Base-by-base conservation (phyloP, 2,113 vertebrate genomes). In the Protomyctophum bolini region DNA sequence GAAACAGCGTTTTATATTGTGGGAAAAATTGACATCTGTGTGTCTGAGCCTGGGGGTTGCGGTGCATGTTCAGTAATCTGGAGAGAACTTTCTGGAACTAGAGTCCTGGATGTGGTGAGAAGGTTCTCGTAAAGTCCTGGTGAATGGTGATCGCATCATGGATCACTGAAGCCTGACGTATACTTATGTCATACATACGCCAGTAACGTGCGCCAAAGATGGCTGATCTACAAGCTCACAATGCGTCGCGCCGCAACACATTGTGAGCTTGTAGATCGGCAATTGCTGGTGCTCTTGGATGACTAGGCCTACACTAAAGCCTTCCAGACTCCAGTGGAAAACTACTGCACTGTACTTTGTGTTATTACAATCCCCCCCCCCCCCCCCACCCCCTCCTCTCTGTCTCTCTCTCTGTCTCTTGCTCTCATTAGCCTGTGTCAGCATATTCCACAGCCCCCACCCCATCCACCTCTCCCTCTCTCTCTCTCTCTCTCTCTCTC, bases 291-390 rank as follows among this genome's bases (percentile, higher is more conserved):
- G 5, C 33, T 3, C 33, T 41, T 6, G 68, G 48, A 73, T 8
- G 21, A 59, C 52, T 7, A 73, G 10, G 21, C 56, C 52, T 7
- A 61, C 69, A 73, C 41, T 50, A 78, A 77, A 55, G 75, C 68
- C 75, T 88, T 80, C 82, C 84, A 75, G 76, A 66, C 78, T 15
- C 41, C 49, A 51, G 52, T 90, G 87, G 88, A 91, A 91, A 91
- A 86, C 68, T 82, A 79, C 81, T 68, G 78, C 83, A 29, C 57
- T 59, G 21, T 59, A 21, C 55, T 57, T 28, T 10, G 21, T 59
- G 21, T 57, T 21, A 15, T 57, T 57, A 57, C 12, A 14, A 10
- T 28, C 7, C 8, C 9, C 28, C 29, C 21, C 10, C 57, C 29
- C 21, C 28, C 28, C 3, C 21, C 10, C 57, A 6, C 8, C 29